These are phyloP conservation scores for Anastrepha obliqua DNA, from an alignment of 1,140 invertebrate genomes.

Conservation along the genomic window DNA sequence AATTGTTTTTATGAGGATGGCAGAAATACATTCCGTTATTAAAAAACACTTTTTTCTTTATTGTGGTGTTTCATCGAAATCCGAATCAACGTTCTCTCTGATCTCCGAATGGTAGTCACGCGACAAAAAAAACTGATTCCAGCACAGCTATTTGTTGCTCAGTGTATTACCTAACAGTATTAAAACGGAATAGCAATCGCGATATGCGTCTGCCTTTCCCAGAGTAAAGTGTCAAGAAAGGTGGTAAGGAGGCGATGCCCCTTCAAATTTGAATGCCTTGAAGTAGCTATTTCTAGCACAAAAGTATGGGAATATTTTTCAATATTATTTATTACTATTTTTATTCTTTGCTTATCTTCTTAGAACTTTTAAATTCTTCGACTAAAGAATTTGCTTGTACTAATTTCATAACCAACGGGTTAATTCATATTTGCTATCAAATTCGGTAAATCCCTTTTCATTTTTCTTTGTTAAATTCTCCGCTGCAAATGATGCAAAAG, in stretches of 20 bases:
- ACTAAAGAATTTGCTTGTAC: background rate
- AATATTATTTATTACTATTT: background rate
- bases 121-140: no score
- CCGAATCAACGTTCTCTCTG: no score
- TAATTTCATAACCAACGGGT: background rate
- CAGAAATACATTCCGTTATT: no score
- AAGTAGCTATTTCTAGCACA: background rate
- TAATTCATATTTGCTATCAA: background rate
- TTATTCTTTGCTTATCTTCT: background rate
- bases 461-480: constrained; percentile 8
- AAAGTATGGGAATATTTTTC: constrained; percentile 30
- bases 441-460: background rate
- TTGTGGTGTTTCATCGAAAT: no score
- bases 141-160: background rate
- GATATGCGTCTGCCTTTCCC: background rate
- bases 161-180: background rate
- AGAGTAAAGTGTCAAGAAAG: constrained; percentile 45
- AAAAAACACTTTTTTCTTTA: no score
- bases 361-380: background rate
- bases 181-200: background rate
- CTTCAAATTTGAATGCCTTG: background rate
- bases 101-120: no score
- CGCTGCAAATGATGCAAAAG: background rate
- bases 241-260: background rate
- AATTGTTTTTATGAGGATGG: no score